Conservation (phyloP, 2,888 invertebrate species). For the Trypoxylon attenuatum region DNA sequence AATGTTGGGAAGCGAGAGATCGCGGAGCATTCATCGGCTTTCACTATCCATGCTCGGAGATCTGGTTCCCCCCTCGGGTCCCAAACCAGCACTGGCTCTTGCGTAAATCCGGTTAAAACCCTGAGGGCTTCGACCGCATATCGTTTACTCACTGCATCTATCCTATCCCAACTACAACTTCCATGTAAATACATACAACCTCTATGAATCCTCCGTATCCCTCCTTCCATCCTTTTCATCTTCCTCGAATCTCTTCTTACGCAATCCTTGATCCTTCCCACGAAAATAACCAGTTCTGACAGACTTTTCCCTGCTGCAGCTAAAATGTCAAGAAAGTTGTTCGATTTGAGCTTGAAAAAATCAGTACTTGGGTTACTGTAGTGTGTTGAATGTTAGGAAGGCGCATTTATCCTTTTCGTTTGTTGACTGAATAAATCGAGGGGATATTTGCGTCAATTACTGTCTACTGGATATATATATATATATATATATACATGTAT, state of each 20-base stretch:
- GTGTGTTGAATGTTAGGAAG: background rate
- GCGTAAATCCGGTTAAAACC: conserved; percentile 53
- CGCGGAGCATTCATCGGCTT: conserved; percentile 59
- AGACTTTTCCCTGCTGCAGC: too few relatives aligned
- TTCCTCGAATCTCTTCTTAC: background rate
- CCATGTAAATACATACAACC: too few relatives aligned
- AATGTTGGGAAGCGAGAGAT: conserved; percentile 23
- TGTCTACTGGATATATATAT: too few relatives aligned
- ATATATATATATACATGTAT: background rate
- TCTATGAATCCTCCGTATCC: too few relatives aligned
- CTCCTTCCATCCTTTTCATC: too few relatives aligned
- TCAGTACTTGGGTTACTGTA: too few relatives aligned
- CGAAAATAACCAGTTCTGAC: too few relatives aligned
- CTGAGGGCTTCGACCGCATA: conserved; percentile 20
- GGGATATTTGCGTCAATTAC: too few relatives aligned
- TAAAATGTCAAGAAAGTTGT: background rate
- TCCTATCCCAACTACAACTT: too few relatives aligned
- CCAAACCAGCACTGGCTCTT: conserved; percentile 50
- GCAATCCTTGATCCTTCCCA: too few relatives aligned
- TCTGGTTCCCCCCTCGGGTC: conserved; percentile 63
- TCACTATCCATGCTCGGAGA: conserved; percentile 65
- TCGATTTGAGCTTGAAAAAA: background rate
- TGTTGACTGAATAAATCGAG: too few relatives aligned
- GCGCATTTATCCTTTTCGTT: background rate
- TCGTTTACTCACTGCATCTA: too few relatives aligned